phyloP scores from a whole-genome alignment of 2,888 invertebrate genomes.

The Parnassius apollo region DNA sequence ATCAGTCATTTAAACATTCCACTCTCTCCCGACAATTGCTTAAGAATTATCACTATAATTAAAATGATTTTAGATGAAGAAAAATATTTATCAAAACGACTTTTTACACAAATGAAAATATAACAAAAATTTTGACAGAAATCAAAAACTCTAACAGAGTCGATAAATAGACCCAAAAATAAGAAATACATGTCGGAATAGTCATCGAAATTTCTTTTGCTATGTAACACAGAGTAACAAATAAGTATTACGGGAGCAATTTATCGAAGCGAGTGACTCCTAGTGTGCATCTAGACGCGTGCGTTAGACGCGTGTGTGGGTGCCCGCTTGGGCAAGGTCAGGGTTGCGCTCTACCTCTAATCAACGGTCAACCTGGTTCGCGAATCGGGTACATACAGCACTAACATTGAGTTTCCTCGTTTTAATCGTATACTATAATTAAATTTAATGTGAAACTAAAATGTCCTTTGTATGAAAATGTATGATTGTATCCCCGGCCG shows the following conservation, averaged over 20 bases:
- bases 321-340: slow-evolving; percentile 76
- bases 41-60: too few relatives aligned
- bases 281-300: slow-evolving; percentile 55
- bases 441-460: too few relatives aligned
- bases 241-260: slow-evolving; percentile 7
- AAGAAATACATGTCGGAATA: neutral
- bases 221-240: slow-evolving; percentile 1
- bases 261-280: slow-evolving; percentile 29
- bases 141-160: too few relatives aligned
- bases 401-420: neutral
- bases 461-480: too few relatives aligned
- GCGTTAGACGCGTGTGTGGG: slow-evolving; percentile 62
- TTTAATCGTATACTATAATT: too few relatives aligned
- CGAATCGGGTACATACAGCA: slow-evolving; percentile 45
- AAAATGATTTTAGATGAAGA: too few relatives aligned
- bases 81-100: too few relatives aligned
- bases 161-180: neutral
- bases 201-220: slow-evolving; percentile 1
- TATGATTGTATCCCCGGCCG: too few relatives aligned
- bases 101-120: too few relatives aligned
- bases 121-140: too few relatives aligned
- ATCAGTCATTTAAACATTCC: too few relatives aligned
- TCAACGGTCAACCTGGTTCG: slow-evolving; percentile 72
- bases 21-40: too few relatives aligned
- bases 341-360: slow-evolving; percentile 70